Base-by-base conservation (phyloP, 2,888 invertebrate genomes). In the Platycheirus albimanus region DNA sequence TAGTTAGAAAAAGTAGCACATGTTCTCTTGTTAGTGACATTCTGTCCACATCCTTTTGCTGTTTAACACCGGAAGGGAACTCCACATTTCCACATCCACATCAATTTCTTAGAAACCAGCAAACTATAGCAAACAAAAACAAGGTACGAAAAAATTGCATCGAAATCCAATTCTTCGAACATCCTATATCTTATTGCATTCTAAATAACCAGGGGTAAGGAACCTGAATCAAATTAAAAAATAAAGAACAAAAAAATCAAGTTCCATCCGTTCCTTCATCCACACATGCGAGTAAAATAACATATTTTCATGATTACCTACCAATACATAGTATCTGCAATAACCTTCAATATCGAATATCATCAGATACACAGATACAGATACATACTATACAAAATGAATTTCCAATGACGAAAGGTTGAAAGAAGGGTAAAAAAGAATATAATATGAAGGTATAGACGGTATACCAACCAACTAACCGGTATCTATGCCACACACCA, bases 171-270 rank as follows among this genome's bases (percentile, higher is more conserved):
- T 47, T 61, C 47, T 17, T 24, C 30, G 58, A 49, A 63, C 51
- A 75, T 74, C 72, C 75, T 75, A 41, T n/a, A 41, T n/a, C 30
- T 30, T 61, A 45, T 19, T 17, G 45, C 45, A 61, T 45, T 61
- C 30, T 45, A 17, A 30, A 45, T 45, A 20, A n/a, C n/a, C n/a
- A n/a, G 45, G 45, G 17, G 61, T 43, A 45, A 19, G 61, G 45
- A 30, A 45, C 61, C 61, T 45, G 19, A 45, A 45, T 45, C n/a
- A 17, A 30, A 45, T 28, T 45, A 30, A 58, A 43, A 17, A 28
- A 28, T 15, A 1, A 4, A 19, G 6, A n/a, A 36, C 10, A 56
- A 15, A 19, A 19, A 58, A 41, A 41, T 30, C 45, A 45, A 61
- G 61, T 61, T 61, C 19, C 13, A 2, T 41, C 1, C 58, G 11